These are phyloP conservation scores for Anolis apletophallus DNA, from an alignment of 2,797 vertebrate species.

Conservation along the genomic window DNA sequence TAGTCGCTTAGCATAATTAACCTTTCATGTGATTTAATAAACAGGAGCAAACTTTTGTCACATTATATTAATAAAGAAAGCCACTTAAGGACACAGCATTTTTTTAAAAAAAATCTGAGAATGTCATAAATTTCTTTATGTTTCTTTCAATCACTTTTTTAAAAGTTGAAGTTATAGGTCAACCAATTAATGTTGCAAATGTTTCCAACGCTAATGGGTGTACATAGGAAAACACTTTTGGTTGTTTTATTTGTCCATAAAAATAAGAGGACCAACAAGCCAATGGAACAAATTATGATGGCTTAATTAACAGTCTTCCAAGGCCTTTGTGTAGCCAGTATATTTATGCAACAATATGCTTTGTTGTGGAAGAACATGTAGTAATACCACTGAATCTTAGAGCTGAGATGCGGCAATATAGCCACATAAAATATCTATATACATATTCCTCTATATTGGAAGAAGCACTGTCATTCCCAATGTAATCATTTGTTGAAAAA, in stretches of 20 bases:
- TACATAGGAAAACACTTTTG: background rate
- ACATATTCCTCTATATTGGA: too few relatives aligned
- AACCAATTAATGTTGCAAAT: slow-evolving; percentile 47
- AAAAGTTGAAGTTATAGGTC: slow-evolving; percentile 29
- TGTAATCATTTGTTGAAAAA: background rate
- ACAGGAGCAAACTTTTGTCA: slow-evolving; percentile 78
- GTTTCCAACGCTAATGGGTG: slow-evolving; percentile 20
- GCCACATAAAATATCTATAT: background rate
- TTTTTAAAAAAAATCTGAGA: background rate
- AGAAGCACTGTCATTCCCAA: background rate
- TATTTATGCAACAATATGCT: background rate
- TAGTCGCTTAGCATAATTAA: slow-evolving; percentile 81
- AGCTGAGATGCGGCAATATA: background rate
- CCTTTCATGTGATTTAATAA: slow-evolving; percentile 81
- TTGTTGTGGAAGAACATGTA: background rate
- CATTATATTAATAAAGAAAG: slow-evolving; percentile 75
- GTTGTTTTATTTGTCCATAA: slow-evolving; percentile 11
- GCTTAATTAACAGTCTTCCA: background rate
- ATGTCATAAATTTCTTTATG: background rate
- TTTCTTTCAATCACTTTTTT: slow-evolving; percentile 45
- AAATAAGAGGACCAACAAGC: background rate
- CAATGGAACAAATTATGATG: background rate
- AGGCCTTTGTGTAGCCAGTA: background rate
- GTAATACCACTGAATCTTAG: background rate
- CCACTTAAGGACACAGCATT: slow-evolving; percentile 61